A percentile compares a stretch with the other conserved stretches of the same genome.
These are phyloP conservation scores for Rhinichthys osculus DNA, from an alignment of 2,797 vertebrate species.

Conservation along the genomic window DNA sequence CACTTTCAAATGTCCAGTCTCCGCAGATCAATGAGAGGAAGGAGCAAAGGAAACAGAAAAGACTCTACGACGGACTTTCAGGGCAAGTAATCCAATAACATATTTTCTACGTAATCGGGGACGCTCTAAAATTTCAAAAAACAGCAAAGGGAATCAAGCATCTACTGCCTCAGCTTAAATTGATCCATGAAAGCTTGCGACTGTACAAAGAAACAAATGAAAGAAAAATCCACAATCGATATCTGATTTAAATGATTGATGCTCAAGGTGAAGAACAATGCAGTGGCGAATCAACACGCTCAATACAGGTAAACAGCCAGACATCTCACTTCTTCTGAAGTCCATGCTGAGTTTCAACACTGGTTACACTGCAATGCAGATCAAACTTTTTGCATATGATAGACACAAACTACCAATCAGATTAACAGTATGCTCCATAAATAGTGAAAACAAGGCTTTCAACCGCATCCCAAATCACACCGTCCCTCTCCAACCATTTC, in stretches of 20 bases:
- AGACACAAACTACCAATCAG: background rate
- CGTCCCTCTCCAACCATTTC: background rate
- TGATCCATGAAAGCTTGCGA: background rate
- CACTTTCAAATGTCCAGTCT: constrained; percentile 41
- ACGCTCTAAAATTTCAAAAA: constrained; percentile 1
- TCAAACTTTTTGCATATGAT: background rate
- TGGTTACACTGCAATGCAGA: background rate
- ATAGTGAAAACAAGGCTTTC: constrained; percentile 16
- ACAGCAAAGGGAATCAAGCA: background rate
- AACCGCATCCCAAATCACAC: constrained; percentile 9
- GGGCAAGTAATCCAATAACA: constrained; percentile 17
- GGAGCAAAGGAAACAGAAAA: constrained; percentile 18
- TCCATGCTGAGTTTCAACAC: background rate
- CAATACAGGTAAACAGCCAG: constrained; percentile 2
- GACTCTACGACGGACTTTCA: background rate
- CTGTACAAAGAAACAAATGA: constrained; percentile 10
- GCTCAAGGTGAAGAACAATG: constrained; percentile 20
- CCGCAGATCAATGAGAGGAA: constrained; percentile 36
- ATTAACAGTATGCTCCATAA: background rate
- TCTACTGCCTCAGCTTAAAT: constrained; percentile 24
- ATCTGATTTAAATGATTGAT: constrained; percentile 37
- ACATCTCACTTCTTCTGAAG: constrained; percentile 9
- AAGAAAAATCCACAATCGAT: constrained; percentile 21
- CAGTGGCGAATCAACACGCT: constrained; percentile 16
- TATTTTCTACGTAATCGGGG: background rate